phyloP scores from a whole-genome alignment of 2,888 invertebrate species.

The Sminthurinus aureus region DNA sequence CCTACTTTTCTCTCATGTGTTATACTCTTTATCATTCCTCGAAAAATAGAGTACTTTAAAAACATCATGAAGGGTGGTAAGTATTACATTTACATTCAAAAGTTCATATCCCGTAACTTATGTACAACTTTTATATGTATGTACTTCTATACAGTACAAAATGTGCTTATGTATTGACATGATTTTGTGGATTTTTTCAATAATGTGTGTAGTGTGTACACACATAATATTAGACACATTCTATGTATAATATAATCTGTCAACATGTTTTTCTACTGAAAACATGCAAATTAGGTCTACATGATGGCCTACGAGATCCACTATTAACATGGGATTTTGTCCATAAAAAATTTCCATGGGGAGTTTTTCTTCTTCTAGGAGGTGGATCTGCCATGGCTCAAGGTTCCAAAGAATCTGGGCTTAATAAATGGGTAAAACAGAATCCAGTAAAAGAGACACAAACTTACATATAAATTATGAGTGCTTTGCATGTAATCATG shows the following conservation, averaged over 20 bases:
- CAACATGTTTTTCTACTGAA: neutral
- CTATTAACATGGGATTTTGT: slow-evolving; percentile 54
- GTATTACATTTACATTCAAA: too few species aligned
- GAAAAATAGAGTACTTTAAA: slow-evolving; percentile 50
- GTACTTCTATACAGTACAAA: too few species aligned
- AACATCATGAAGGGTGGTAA: slow-evolving; percentile 51
- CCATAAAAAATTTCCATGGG: slow-evolving; percentile 56
- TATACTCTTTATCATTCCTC: slow-evolving; percentile 53
- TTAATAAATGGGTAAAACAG: slow-evolving; percentile 69
- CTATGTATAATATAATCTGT: neutral
- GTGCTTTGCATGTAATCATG: too few species aligned
- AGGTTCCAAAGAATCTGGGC: slow-evolving; percentile 69
- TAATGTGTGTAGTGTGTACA: too few species aligned
- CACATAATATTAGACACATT: neutral
- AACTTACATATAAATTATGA: too few species aligned
- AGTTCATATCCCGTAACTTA: too few species aligned
- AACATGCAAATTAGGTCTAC: slow-evolving; percentile 31
- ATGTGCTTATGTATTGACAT: too few species aligned
- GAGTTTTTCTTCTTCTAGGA: slow-evolving; percentile 62
- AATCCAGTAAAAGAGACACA: too few species aligned
- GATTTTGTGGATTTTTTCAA: too few species aligned
- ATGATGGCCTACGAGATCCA: slow-evolving; percentile 54
- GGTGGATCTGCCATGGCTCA: slow-evolving; percentile 88
- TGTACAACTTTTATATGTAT: too few species aligned
- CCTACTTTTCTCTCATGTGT: slow-evolving; percentile 53